A percentile compares a stretch with the other conserved stretches of the same genome.
phyloP scores from a whole-genome alignment of 2,888 invertebrate genomes.

The Microctonus aethiopoides region DNA sequence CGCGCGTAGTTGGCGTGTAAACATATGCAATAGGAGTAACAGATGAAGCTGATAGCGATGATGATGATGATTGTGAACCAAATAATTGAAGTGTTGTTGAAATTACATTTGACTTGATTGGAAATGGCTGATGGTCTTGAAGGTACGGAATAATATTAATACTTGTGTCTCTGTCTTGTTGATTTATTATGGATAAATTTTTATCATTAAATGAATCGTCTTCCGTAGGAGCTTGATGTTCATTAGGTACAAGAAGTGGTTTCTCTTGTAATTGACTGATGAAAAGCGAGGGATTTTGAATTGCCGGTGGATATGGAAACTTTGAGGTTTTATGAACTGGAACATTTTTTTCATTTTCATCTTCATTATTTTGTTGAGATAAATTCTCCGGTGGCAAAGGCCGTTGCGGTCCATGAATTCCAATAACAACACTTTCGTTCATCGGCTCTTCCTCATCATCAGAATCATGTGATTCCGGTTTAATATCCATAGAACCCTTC shows the following conservation, averaged over 20 bases:
- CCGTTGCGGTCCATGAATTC: constrained; percentile 70
- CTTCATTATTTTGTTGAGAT: constrained; percentile 46
- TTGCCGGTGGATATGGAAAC: constrained; percentile 75
- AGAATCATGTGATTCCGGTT: constrained; percentile 59
- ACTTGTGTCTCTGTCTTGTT: constrained; percentile 54
- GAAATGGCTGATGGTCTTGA: constrained; percentile 67
- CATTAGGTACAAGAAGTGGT: constrained; percentile 65
- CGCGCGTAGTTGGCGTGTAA: constrained; percentile 72
- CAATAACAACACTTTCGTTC: constrained; percentile 70
- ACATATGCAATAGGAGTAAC: constrained; percentile 74
- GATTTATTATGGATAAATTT: constrained; percentile 11
- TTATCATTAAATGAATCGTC: constrained; percentile 41
- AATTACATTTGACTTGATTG: constrained; percentile 59
- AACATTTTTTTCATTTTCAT: constrained; percentile 50
- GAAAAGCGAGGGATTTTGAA: constrained; percentile 69
- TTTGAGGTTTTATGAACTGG: constrained; percentile 63
- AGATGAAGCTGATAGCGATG: constrained; percentile 42
- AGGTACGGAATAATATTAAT: constrained; percentile 67
- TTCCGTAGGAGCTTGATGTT: constrained; percentile 46
- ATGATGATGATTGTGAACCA: constrained; percentile 47
- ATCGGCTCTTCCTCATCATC: constrained; percentile 59
- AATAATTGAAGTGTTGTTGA: constrained; percentile 60
- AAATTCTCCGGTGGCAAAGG: constrained; percentile 66
- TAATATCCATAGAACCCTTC: constrained; percentile 69
- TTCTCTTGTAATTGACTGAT: constrained; percentile 60